Conservation (phyloP, 2,113 vertebrate species). For the Octodon degus region DNA sequence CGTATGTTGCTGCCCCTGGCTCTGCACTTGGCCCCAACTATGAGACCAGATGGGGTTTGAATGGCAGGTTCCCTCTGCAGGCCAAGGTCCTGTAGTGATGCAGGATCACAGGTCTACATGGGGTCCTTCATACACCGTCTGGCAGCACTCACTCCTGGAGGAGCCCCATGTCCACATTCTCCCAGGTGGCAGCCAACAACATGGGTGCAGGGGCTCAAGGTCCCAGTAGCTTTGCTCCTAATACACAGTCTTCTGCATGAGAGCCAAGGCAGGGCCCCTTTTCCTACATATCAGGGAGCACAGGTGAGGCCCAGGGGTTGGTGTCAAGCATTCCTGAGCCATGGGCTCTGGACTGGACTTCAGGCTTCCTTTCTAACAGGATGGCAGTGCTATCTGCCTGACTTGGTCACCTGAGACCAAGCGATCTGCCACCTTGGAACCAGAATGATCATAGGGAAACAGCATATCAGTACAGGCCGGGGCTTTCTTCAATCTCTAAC, state of each 20-base stretch:
- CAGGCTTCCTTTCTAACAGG: neutral
- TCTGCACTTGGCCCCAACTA: neutral
- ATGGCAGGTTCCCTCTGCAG: neutral
- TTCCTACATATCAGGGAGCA: neutral
- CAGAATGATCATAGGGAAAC: neutral
- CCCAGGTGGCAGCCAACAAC: neutral
- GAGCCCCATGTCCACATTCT: conserved; percentile 17
- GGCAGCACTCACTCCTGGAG: neutral
- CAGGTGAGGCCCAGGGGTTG: neutral
- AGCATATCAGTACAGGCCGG: neutral
- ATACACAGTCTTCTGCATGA: neutral
- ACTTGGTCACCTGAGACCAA: neutral
- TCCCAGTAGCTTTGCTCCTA: neutral
- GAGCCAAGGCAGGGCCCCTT: neutral
- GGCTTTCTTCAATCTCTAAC: neutral
- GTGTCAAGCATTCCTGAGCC: neutral
- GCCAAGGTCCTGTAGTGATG: neutral
- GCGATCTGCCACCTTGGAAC: neutral
- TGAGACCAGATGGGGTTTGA: neutral
- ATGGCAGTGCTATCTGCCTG: neutral
- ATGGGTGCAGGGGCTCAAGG: neutral
- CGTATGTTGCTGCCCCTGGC: neutral
- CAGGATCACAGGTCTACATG: neutral
- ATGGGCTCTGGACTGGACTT: neutral
- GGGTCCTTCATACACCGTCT: neutral